A percentile compares a stretch with the other conserved stretches of the same genome.
Evolutionary conservation across 92 coral and sea anemone species (phyloP).

Genomic region (Metridium senile): DNA sequence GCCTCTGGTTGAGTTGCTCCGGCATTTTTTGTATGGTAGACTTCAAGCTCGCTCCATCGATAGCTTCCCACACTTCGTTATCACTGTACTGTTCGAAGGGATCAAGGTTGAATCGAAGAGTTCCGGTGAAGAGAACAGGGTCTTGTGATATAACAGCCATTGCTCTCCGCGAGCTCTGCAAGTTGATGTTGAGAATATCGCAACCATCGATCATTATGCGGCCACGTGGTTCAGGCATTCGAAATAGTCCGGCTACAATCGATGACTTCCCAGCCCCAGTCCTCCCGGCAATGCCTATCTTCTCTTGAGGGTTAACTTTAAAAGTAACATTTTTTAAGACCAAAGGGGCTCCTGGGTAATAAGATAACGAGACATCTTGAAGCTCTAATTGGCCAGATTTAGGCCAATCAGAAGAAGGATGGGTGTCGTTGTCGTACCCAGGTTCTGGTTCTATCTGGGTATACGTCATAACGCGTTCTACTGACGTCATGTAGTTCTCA

Average conservation of each 20-base stretch:
- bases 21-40: conserved; percentile 31
- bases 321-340: conserved; percentile 26
- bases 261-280: conserved; percentile 53
- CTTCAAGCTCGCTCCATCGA: conserved; percentile 39
- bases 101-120: conserved; percentile 37
- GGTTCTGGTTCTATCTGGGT: conserved; percentile 32
- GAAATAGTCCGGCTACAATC: conserved; percentile 35
- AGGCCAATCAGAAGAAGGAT: conserved; percentile 45
- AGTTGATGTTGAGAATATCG: conserved; percentile 14
- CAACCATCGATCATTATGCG: conserved; percentile 29
- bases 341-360: conserved; percentile 42
- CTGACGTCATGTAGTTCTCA: conserved; percentile 56
- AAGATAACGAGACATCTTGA: conserved; percentile 26
- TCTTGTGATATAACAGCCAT: conserved; percentile 45
- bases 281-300: conserved; percentile 43
- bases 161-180: conserved; percentile 38
- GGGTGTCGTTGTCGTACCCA: conserved; percentile 33
- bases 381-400: conserved; percentile 27
- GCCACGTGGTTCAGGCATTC: conserved; percentile 47
- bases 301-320: conserved; percentile 22
- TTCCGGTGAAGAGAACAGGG: conserved; percentile 44
- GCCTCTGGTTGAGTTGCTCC: conserved; percentile 11
- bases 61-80: conserved; percentile 43
- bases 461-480: conserved; percentile 43
- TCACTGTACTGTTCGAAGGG: conserved; percentile 39